Percentiles rank a stretch among this genome's conserved stretches.
Evolutionary conservation across 2,888 invertebrate genomes (phyloP).

Genomic region (Listrodromus nycthemerus): DNA sequence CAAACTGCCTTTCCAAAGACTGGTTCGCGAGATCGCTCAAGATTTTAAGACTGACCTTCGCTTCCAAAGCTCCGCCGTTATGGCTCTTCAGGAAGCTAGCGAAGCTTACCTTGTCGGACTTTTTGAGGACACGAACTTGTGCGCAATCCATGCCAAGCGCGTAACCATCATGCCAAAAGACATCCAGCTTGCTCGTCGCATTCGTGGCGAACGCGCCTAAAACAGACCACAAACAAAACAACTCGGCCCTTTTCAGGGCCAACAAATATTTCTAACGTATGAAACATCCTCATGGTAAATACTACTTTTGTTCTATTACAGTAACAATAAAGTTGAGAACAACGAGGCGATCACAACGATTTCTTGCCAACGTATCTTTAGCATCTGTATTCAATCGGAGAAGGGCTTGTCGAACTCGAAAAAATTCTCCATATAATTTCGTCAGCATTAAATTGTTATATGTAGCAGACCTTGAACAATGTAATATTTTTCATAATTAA

Average conservation of each 20-base stretch:
- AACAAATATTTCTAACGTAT: slow-evolving; percentile 58
- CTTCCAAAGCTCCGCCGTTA: slow-evolving; percentile 90
- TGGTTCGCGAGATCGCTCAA: slow-evolving; percentile 91
- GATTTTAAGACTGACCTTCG: slow-evolving; percentile 90
- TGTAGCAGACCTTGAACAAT: background rate
- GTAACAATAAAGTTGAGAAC: background rate
- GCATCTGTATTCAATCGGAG: background rate
- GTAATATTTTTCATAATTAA: too few relatives aligned
- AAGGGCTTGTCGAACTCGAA: background rate
- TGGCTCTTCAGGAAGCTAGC: slow-evolving; percentile 89
- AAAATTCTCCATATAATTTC: background rate
- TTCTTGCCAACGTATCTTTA: background rate
- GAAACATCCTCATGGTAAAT: background rate
- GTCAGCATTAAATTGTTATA: background rate
- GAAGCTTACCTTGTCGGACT: slow-evolving; percentile 89
- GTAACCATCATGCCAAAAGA: slow-evolving; percentile 89
- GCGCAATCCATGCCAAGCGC: slow-evolving; percentile 91
- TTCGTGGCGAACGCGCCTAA: slow-evolving; percentile 94
- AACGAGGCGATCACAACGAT: too few relatives aligned
- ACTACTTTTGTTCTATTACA: background rate
- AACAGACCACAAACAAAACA: background rate
- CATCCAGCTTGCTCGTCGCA: slow-evolving; percentile 90
- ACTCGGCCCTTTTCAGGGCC: slow-evolving; percentile 74
- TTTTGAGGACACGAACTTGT: slow-evolving; percentile 92
- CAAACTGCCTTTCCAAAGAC: slow-evolving; percentile 90